phyloP scores from a whole-genome alignment of 2,113 vertebrate species.

The Phalacrocorax aristotelis region DNA sequence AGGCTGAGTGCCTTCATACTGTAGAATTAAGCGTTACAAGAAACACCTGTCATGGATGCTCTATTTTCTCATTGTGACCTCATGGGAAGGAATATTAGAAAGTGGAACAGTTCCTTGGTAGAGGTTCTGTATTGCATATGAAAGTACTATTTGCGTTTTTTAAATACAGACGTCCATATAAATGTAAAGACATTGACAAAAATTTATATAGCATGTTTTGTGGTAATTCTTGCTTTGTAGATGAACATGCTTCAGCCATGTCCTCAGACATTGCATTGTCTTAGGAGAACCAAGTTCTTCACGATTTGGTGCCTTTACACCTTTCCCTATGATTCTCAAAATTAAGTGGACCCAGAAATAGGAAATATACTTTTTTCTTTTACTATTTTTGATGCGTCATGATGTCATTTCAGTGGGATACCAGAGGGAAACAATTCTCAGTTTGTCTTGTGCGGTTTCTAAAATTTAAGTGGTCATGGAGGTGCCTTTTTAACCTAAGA shows the following conservation, averaged over 20 bases:
- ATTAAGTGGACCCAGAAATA: background rate
- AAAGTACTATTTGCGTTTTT: background rate
- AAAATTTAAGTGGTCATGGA: background rate
- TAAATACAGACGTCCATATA: background rate
- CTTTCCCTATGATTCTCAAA: background rate
- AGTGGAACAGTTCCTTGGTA: background rate
- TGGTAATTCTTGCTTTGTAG: background rate
- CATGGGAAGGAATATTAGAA: background rate
- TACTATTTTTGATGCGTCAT: background rate
- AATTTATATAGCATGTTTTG: background rate
- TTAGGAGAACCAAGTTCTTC: background rate
- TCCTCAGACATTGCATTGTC: background rate
- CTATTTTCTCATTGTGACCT: background rate
- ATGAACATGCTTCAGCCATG: background rate
- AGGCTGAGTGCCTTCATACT: background rate
- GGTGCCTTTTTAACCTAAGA: background rate
- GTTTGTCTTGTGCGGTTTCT: background rate
- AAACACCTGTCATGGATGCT: background rate
- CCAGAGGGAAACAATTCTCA: background rate
- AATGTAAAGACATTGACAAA: background rate
- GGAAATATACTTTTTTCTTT: background rate
- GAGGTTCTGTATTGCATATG: background rate
- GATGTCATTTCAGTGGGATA: background rate
- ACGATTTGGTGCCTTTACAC: background rate
- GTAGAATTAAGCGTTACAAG: background rate